phyloP scores from a whole-genome alignment of 2,113 vertebrate species.

The Psophia crepitans region DNA sequence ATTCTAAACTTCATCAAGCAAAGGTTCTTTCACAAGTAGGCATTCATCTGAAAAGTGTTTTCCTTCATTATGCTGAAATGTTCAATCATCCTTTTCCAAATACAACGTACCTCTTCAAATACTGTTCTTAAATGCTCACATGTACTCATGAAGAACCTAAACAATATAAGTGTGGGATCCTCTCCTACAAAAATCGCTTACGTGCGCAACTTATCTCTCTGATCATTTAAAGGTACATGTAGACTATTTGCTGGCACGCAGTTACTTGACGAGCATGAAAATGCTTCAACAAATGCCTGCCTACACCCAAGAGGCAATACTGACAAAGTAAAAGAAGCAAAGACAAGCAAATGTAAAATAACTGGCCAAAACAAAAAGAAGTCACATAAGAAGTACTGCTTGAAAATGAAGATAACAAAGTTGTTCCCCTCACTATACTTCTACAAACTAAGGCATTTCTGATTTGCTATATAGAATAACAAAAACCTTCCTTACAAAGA shows the following conservation, averaged over 20 bases:
- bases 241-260: not conserved
- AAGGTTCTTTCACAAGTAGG: not conserved
- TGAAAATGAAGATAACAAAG: not conserved
- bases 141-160: not conserved
- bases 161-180: not conserved
- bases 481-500: not conserved
- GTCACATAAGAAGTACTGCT: not conserved
- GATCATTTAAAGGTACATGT: not conserved
- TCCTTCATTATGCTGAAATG: not conserved
- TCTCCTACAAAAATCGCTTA: not conserved
- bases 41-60: not conserved
- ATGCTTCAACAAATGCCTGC: not conserved
- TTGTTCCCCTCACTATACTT: not conserved
- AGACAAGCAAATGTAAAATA: not conserved
- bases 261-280: not conserved
- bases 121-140: not conserved
- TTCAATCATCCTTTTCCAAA: not conserved
- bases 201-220: not conserved
- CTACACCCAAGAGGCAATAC: not conserved
- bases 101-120: not conserved
- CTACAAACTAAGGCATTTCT: not conserved
- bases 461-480: not conserved
- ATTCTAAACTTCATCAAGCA: not conserved
- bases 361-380: not conserved
- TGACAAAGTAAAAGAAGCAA: not conserved